Evolutionary conservation across 2,113 vertebrate genomes (phyloP).

Genomic region (Rhizomys pruinosus): DNA sequence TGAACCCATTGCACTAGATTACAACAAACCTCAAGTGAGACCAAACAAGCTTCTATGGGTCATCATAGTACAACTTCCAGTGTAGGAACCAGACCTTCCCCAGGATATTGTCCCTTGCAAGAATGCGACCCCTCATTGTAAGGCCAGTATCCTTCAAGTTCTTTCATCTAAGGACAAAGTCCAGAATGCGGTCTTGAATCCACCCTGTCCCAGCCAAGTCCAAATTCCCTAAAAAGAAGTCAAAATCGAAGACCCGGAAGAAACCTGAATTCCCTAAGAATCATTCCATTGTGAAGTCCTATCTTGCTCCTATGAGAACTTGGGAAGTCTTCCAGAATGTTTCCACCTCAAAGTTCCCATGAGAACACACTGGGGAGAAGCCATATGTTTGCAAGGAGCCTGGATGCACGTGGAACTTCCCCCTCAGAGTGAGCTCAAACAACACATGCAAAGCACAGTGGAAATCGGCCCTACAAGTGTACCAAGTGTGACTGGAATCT

Average conservation of each 20-base stretch:
- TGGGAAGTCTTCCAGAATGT: not conserved
- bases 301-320: not conserved
- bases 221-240: not conserved
- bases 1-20: too few relatives aligned
- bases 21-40: too few relatives aligned
- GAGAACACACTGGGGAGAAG: not conserved
- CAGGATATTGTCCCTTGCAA: too few relatives aligned
- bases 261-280: not conserved
- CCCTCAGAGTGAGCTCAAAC: fast-evolving
- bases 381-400: not conserved
- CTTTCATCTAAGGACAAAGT: not conserved
- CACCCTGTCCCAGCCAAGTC: not conserved
- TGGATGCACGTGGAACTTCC: not conserved
- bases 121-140: not conserved
- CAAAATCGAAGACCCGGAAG: not conserved
- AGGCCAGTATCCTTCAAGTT: not conserved
- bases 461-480: too few relatives aligned
- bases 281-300: too few relatives aligned
- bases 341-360: not conserved
- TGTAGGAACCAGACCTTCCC: too few relatives aligned
- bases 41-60: too few relatives aligned
- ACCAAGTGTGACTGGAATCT: not conserved
- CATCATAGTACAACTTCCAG: too few relatives aligned
- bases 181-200: not conserved
- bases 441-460: not conserved